Evolutionary conservation across 1,140 invertebrate genomes (phyloP), one percentile per base, ranked within the genome.

Genomic region (Drosophila subpulchrella): DNA sequence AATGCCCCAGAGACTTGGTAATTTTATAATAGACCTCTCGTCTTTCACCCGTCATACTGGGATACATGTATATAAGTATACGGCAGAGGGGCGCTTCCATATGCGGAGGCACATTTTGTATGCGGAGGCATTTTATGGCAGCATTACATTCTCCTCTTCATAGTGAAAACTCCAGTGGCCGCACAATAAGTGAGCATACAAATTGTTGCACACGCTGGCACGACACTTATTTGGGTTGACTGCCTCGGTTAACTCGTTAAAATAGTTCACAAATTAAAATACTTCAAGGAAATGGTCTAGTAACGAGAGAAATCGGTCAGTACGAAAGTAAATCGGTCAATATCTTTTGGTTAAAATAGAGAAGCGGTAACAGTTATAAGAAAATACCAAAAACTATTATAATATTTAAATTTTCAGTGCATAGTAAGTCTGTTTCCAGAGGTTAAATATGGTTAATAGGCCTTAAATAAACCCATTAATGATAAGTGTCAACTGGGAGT

Each of bases 11-110:
- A 48, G 65, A 48, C 42, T 39, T 71, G 27, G 65, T 68, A 53
- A 68, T 72, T 72, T 72, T 68, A 72, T 72, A 73, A 72, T 68
- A 54, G 65, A 38, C 47, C 47, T 65, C 59, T 68, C 61, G 62
- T 68, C 61, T 68, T 59, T 71, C 67, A 56, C 41, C 50, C 41
- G 66, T 66, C 36, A 47, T 48, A 50, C 38, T 34, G 51, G 30
- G 51, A 17, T 13, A 15, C 32, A 20, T 20, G 20, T 20, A 20
- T 20, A 20, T 20, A 20, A 20, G 20, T 20, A 20, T 20, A 20
- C 46, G 32, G 13, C 11, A 24, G 44, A 68, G 27, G 17, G 30
- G 63, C 30, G 17, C 32, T 60, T 50, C 30, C 46, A 60, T 68
- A 68, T 44, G 39, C n/a, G 7, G 30, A 7, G 30, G 42, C 15